Percentiles rank a stretch among this genome's conserved stretches.
phyloP scores from a whole-genome alignment of 2,113 vertebrate genomes.

The Pseudorhombus dupliciocellatus region DNA sequence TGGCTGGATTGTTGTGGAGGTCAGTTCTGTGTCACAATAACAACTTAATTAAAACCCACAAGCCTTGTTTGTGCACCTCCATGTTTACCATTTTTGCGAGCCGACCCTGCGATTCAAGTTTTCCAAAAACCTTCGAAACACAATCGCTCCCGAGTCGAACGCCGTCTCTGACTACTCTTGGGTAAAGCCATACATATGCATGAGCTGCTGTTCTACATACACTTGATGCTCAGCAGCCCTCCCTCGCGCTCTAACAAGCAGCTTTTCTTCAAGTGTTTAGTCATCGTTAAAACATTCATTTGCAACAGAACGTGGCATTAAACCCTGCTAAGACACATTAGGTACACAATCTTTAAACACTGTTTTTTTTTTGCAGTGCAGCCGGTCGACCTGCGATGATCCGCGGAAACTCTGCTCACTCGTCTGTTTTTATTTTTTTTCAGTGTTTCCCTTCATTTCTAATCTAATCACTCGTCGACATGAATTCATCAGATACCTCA shows the following conservation, averaged over 20 bases:
- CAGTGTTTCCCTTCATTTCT: not conserved
- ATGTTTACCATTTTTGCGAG: conserved; percentile 18
- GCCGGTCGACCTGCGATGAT: conserved; percentile 12
- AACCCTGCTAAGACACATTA: conserved; percentile 56
- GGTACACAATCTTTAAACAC: conserved; percentile 44
- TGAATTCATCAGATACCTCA: not conserved
- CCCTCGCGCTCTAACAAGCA: conserved; percentile 50
- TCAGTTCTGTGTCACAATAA: conserved; percentile 27
- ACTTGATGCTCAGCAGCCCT: conserved; percentile 44
- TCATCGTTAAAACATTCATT: conserved; percentile 63
- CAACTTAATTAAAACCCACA: conserved; percentile 47
- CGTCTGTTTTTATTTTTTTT: not conserved
- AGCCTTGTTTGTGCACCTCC: conserved; percentile 31
- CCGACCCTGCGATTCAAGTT: conserved; percentile 49
- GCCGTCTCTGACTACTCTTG: conserved; percentile 38
- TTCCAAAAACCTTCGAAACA: conserved; percentile 14
- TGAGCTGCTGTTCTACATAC: conserved; percentile 57
- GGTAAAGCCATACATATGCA: conserved; percentile 55
- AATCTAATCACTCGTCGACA: not conserved
- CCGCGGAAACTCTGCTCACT: not conserved
- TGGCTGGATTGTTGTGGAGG: not conserved
- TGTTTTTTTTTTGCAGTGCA: not conserved
- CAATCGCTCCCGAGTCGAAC: conserved; percentile 38
- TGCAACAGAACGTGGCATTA: conserved; percentile 47
- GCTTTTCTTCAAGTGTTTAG: conserved; percentile 69